Percentiles rank a stretch among this genome's conserved stretches.
Conservation (phyloP, 1,140 invertebrate genomes). For the Lordiphosa clarofinis region DNA sequence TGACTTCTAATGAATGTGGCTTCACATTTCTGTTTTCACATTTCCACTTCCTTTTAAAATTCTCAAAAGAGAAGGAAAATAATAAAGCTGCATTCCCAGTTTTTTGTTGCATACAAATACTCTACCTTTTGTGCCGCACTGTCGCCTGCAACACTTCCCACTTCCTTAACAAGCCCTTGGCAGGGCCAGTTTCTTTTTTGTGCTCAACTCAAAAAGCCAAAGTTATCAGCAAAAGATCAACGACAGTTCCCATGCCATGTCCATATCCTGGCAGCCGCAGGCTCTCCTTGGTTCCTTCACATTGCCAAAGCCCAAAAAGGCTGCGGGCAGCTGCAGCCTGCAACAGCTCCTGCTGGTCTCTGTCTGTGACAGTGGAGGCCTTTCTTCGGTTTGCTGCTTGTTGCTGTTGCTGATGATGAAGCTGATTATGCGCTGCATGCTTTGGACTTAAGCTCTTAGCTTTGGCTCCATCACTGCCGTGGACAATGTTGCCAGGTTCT, state of each 20-base stretch:
- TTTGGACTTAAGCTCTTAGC: slow-evolving; percentile 46
- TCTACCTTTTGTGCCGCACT: slow-evolving; percentile 7
- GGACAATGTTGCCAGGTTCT: slow-evolving; percentile 58
- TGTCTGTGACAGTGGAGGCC: slow-evolving; percentile 69
- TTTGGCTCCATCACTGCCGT: slow-evolving; percentile 36
- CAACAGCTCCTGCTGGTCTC: slow-evolving; percentile 24
- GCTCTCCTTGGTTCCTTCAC: slow-evolving; percentile 56
- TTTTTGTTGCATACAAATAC: slow-evolving; percentile 8
- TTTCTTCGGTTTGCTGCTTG: slow-evolving; percentile 54
- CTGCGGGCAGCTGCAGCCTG: slow-evolving; percentile 44
- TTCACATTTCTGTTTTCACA: too few species aligned
- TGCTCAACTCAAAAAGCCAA: slow-evolving; percentile 59
- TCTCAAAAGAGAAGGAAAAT: slow-evolving; percentile 36
- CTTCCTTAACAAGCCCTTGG: slow-evolving; percentile 30
- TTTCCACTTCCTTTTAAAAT: too few species aligned
- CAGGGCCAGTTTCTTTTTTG: slow-evolving; percentile 14
- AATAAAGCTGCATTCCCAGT: slow-evolving; percentile 55
- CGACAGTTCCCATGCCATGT: slow-evolving; percentile 39
- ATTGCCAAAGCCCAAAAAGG: slow-evolving; percentile 42
- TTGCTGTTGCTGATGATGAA: slow-evolving; percentile 63
- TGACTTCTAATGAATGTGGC: too few species aligned
- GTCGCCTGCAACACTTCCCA: slow-evolving; percentile 50
- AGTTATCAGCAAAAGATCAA: slow-evolving; percentile 77
- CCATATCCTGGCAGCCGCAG: slow-evolving; percentile 41
- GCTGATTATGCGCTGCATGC: slow-evolving; percentile 74